Conservation (phyloP, 1,140 invertebrate species). For the Heterodera carotae region DNA sequence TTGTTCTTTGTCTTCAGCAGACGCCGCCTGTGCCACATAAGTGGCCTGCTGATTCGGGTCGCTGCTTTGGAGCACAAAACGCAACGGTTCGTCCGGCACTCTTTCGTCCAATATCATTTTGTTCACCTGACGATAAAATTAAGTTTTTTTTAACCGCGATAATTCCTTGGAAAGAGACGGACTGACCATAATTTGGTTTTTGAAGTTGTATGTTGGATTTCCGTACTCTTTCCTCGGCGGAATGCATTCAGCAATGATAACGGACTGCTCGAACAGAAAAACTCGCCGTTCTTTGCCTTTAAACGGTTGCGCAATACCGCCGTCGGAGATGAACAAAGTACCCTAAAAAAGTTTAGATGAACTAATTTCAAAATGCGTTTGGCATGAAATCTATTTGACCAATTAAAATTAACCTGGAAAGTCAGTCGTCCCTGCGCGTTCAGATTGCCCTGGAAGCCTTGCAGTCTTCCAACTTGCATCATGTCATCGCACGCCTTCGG, state of each 20-base stretch:
- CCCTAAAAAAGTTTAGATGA: conserved; percentile 70
- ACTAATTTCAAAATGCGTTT: too few relatives aligned
- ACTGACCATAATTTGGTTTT: conserved; percentile 91
- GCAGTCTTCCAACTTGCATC: conserved; percentile 95
- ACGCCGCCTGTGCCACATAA: conserved; percentile 56
- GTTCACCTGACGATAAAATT: conserved; percentile 52
- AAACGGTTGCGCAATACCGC: conserved; percentile 65
- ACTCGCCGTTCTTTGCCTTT: conserved; percentile 87
- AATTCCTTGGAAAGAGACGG: background rate
- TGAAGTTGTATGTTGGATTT: conserved; percentile 91
- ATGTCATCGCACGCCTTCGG: conserved; percentile 97
- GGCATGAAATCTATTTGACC: background rate
- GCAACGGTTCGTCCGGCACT: conserved; percentile 57
- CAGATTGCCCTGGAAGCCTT: conserved; percentile 96
- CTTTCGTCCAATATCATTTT: conserved; percentile 61
- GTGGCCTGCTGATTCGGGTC: conserved; percentile 55
- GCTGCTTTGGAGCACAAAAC: conserved; percentile 58
- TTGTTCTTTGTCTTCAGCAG: conserved; percentile 60
- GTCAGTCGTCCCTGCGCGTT: conserved; percentile 93
- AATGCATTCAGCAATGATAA: conserved; percentile 64
- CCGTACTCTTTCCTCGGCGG: conserved; percentile 84
- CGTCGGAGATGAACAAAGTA: conserved; percentile 77
- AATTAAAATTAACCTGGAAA: conserved; percentile 72
- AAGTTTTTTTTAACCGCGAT: background rate
- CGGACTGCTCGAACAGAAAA: conserved; percentile 91